phyloP scores from a whole-genome alignment of 2,113 vertebrate species.

The Pachyramphus minor region DNA sequence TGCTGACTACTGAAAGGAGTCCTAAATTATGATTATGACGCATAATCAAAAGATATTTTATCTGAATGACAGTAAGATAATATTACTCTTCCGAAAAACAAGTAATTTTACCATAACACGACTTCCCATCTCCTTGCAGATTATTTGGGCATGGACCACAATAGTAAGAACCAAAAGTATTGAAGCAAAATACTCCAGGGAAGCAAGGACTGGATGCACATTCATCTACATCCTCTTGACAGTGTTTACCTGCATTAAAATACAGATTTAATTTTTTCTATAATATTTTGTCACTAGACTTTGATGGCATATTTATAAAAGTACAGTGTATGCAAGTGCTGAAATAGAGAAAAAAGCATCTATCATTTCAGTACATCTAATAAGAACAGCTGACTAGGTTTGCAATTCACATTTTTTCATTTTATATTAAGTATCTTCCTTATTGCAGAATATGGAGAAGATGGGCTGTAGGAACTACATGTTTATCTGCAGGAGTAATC shows the following conservation, averaged over 20 bases:
- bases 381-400: neutral
- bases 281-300: neutral
- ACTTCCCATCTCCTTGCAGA: slow-evolving; percentile 78
- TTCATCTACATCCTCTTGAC: slow-evolving; percentile 85
- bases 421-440: neutral
- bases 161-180: slow-evolving; percentile 81
- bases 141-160: slow-evolving; percentile 82
- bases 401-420: neutral
- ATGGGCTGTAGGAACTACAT: neutral
- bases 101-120: slow-evolving; percentile 70
- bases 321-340: neutral
- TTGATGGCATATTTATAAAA: neutral
- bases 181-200: slow-evolving; percentile 77
- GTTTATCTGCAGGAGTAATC: neutral
- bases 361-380: neutral
- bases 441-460: neutral
- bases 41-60: neutral
- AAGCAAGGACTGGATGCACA: slow-evolving; percentile 81
- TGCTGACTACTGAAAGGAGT: neutral
- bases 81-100: neutral
- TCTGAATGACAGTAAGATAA: neutral
- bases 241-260: slow-evolving; percentile 77
- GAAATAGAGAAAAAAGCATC: neutral
- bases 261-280: neutral
- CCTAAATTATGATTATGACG: neutral